Conservation (phyloP, 2,113 vertebrate genomes). For the Actenoides hombroni region DNA sequence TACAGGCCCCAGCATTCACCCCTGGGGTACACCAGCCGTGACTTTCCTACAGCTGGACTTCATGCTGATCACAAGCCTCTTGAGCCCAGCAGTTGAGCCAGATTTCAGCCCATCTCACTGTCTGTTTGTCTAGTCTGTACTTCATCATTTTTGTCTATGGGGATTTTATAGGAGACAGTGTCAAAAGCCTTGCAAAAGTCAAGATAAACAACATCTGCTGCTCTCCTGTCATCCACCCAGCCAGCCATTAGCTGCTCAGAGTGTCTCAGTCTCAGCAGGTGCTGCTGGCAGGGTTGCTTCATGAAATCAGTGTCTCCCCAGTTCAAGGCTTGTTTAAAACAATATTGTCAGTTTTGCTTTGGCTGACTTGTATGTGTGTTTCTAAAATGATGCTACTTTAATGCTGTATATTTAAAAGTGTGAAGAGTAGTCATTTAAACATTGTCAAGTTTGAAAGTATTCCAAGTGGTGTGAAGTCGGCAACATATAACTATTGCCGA, state of each 20-base stretch:
- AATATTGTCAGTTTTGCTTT: not conserved
- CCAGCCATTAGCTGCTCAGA: not conserved
- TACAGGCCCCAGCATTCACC: not conserved
- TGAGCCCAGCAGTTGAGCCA: not conserved
- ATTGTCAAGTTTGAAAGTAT: not conserved
- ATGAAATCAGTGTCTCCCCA: not conserved
- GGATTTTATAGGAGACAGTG: not conserved
- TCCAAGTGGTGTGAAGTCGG: not conserved
- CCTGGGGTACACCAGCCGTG: not conserved
- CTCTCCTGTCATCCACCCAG: not conserved
- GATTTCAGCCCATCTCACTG: not conserved
- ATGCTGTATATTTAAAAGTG: not conserved
- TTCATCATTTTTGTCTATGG: not conserved
- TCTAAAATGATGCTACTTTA: not conserved
- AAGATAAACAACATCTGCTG: slow-evolving; percentile 19
- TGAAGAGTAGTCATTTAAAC: not conserved
- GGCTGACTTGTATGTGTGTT: not conserved
- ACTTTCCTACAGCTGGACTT: not conserved
- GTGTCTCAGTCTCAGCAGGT: not conserved
- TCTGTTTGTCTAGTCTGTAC: not conserved
- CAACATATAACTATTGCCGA: not conserved
- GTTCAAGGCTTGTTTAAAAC: not conserved
- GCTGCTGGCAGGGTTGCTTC: not conserved
- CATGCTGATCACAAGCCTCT: not conserved
- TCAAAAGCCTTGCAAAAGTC: not conserved